Evolutionary conservation across 2,797 vertebrate genomes (phyloP), one percentile per base, ranked within the genome.

Genomic region (Urophycis tenuis): DNA sequence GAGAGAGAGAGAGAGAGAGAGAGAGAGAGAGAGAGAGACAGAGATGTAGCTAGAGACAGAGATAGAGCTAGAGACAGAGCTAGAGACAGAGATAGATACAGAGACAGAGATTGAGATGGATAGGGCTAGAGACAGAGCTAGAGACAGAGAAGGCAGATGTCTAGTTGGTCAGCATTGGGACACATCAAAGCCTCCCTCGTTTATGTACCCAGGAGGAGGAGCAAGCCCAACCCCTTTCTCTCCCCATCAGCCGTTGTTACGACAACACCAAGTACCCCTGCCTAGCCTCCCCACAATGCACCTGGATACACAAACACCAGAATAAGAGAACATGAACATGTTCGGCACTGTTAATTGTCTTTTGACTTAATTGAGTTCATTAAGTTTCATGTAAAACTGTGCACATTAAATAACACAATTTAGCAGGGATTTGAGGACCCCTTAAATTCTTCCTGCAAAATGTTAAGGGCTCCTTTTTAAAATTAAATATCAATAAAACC

Each of bases 151-250:
- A 49, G 45, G 45, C 75, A 22, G 77, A 76, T 32, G 49, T 41
- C 33, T 29, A 32, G 39, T 32, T 30, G 36, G 41, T 8, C 25
- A 49, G 36, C 30, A 14, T 33, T 12, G 36, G 70, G 79, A 49
- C 2, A 75, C 81, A 81, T 82, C 75, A 85, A 81, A 80, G 81
- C 73, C 75, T 76, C 31, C 29, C 75, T 29, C 64, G 81, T 64
- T 89, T 91, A 88, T 91, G 85, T 89, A 89, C 80, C 73, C 0
- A 69, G 84, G 83, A 89, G 92, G 92, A 86, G 90, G 91, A 83
- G 87, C 87, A 41, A 81, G 71, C 64, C 19, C 30, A 29, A 67
- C 35, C 30, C 60, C 64, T 35, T 29, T 29, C 72, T 17, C 30
- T 79, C 53, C 82, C 74, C 77, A 79, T 83, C 80, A 82, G 79